A percentile compares a stretch with the other conserved stretches of the same genome.
These are phyloP conservation scores for Meteorus sp. DNA, from an alignment of 1,140 invertebrate species.

Conservation along the genomic window DNA sequence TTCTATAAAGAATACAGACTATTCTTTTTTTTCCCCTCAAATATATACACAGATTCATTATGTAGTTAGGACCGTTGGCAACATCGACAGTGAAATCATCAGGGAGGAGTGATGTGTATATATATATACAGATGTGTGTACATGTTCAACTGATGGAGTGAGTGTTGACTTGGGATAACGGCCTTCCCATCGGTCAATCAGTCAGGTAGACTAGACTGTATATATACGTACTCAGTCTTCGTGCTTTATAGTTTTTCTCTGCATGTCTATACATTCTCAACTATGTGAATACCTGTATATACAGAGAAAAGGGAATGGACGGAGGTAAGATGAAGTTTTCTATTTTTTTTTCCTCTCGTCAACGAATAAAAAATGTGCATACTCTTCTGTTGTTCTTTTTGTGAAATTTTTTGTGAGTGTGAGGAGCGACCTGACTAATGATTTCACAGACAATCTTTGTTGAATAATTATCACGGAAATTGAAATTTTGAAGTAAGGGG, in stretches of 20 bases:
- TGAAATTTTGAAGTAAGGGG: no score
- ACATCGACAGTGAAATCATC: conserved; percentile 6
- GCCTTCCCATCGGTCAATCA: conserved; percentile 60
- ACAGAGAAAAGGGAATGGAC: no score
- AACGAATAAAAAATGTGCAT: no score
- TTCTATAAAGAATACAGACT: not conserved
- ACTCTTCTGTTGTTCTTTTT: no score
- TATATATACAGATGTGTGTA: not conserved
- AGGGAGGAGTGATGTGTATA: conserved; percentile 8
- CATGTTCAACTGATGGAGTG: conserved; percentile 52
- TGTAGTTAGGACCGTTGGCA: conserved; percentile 11
- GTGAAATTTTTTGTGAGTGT: not conserved
- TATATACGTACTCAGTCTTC: conserved; percentile 50
- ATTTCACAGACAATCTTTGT: no score
- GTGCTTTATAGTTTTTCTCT: conserved; percentile 14
- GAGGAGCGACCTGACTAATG: no score
- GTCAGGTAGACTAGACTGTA: conserved; percentile 48
- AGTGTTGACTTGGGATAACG: conserved; percentile 61
- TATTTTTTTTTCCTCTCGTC: no score
- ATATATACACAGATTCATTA: conserved; percentile 14
- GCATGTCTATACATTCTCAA: not conserved
- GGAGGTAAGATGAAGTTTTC: no score
- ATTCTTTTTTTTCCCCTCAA: no score
- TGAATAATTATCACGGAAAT: no score
- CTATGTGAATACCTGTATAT: not conserved